Percentiles rank a stretch among this genome's conserved stretches.
These are phyloP conservation scores for Ochropleura plecta DNA, from an alignment of 2,888 invertebrate species.

Conservation along the genomic window DNA sequence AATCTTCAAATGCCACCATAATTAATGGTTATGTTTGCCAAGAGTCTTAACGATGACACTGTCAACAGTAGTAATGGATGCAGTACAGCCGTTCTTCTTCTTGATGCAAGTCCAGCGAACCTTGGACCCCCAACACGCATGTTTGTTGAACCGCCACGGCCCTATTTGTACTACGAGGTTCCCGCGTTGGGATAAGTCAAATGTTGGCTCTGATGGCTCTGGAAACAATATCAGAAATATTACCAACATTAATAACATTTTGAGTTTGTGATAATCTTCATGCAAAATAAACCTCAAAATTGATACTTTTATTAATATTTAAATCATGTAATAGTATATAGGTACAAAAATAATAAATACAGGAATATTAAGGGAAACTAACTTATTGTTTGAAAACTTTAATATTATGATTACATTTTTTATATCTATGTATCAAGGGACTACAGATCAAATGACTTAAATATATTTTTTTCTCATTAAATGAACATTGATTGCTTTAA, in stretches of 20 bases:
- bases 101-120: conserved; percentile 88
- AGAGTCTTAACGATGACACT: conserved; percentile 87
- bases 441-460: conserved; percentile 40
- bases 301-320: not conserved
- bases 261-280: not conserved
- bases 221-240: conserved; percentile 44
- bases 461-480: conserved; percentile 22
- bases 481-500: not conserved
- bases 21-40: conserved; percentile 85
- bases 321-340: not conserved
- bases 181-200: conserved; percentile 85
- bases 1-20: conserved; percentile 3
- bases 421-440: not conserved
- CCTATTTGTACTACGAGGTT: conserved; percentile 87
- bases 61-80: conserved; percentile 85
- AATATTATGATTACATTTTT: conserved; percentile 40
- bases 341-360: not conserved
- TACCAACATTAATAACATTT: conserved; percentile 21
- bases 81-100: conserved; percentile 86
- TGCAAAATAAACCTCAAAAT: conserved; percentile 6
- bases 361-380: not conserved
- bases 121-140: conserved; percentile 86
- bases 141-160: conserved; percentile 87
- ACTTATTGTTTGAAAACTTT: conserved; percentile 29
- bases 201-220: conserved; percentile 87